phyloP scores from a whole-genome alignment of 2,113 vertebrate species.

The Dipodomys stephensi region DNA sequence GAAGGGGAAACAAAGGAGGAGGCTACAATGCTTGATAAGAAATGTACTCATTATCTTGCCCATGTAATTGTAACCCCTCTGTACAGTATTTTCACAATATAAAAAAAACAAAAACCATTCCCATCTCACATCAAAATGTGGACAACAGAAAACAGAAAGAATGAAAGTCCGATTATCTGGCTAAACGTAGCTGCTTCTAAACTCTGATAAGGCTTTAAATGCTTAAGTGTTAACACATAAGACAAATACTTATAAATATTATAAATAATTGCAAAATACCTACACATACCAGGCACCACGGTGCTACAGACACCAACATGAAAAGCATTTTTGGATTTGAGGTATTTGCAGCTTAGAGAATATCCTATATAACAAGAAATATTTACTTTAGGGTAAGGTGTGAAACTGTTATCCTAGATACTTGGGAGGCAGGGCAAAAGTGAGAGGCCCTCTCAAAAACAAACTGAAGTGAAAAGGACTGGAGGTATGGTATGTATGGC shows the following conservation, averaged over 20 bases:
- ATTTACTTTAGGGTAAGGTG: not conserved
- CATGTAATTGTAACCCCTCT: too few relatives aligned
- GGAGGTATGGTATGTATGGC: too few relatives aligned
- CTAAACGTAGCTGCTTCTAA: constrained; percentile 4
- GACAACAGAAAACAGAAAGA: constrained; percentile 39
- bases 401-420: too few relatives aligned
- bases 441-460: too few relatives aligned
- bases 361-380: not conserved
- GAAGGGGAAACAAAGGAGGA: too few relatives aligned
- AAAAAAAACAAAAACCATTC: not conserved
- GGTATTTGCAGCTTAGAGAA: not conserved
- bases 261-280: not conserved
- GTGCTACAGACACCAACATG: not conserved
- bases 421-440: too few relatives aligned
- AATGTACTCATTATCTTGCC: too few relatives aligned
- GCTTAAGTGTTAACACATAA: not conserved
- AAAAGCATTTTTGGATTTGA: not conserved
- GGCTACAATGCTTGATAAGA: too few relatives aligned
- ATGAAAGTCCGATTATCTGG: constrained; percentile 21
- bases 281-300: not conserved
- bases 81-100: too few relatives aligned
- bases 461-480: too few relatives aligned
- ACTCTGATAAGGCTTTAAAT: not conserved
- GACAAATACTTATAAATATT: constrained; percentile 25
- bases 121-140: not conserved